Evolutionary conservation across 2,888 invertebrate species (phyloP).

Genomic region (Cataglyphis rosenhaueri): DNA sequence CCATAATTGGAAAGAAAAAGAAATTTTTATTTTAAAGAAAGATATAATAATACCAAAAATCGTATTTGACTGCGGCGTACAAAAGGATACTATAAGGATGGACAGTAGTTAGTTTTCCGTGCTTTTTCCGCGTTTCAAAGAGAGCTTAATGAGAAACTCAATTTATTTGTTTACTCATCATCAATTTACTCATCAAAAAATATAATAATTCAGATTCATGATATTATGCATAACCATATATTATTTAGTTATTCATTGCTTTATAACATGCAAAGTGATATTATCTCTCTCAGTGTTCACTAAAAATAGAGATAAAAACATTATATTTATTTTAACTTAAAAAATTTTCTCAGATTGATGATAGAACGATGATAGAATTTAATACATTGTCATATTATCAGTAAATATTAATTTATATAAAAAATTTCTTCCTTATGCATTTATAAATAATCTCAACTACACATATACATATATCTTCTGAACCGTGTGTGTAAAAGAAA

Average conservation of each 20-base stretch:
- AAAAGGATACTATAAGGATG: not conserved
- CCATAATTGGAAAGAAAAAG: not conserved
- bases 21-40: not conserved
- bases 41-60: not conserved
- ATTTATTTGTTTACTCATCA: slow-evolving; percentile 36
- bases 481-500: not conserved
- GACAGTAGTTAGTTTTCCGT: slow-evolving; percentile 20
- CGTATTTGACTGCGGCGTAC: not conserved
- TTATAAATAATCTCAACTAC: not conserved
- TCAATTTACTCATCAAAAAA: slow-evolving; percentile 17
- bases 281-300: not conserved
- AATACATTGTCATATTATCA: not conserved
- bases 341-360: not conserved
- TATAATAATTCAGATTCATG: not conserved
- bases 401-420: not conserved
- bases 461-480: not conserved
- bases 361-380: too few relatives aligned
- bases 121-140: slow-evolving; percentile 12
- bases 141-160: not conserved
- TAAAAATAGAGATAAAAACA: not conserved
- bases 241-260: not conserved
- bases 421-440: not conserved
- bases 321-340: not conserved
- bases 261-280: not conserved
- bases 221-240: not conserved